Evolutionary conservation across 2,797 vertebrate species (phyloP).

Genomic region (Macropodus opercularis): DNA sequence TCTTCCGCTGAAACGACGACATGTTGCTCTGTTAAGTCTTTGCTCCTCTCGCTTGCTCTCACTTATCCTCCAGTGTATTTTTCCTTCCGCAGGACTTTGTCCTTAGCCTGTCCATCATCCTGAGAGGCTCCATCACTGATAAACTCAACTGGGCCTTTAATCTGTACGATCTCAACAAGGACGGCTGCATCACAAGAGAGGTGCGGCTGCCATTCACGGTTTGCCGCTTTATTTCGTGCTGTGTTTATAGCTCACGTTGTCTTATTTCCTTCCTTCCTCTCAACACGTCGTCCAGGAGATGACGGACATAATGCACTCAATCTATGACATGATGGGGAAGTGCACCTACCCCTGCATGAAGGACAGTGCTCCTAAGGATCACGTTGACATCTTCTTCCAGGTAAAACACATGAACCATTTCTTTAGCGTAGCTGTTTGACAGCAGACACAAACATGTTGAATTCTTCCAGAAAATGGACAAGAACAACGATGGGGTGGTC

Average conservation of each 20-base stretch:
- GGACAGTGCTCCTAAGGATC: conserved; percentile 89
- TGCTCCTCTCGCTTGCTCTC: background rate
- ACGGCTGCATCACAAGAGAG: conserved; percentile 99
- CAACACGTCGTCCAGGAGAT: conserved; percentile 86
- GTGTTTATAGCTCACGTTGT: background rate
- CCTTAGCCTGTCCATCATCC: conserved; percentile 91
- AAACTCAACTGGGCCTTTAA: conserved; percentile 98
- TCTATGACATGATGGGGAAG: conserved; percentile 99
- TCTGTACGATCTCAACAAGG: conserved; percentile 97
- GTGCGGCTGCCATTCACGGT: conserved; percentile 59
- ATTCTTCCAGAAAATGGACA: conserved; percentile 93
- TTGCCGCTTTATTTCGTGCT: background rate
- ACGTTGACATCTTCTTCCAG: conserved; percentile 97
- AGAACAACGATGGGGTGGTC: conserved; percentile 94
- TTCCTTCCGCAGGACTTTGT: conserved; percentile 88
- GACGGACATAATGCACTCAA: conserved; percentile 97
- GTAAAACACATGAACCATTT: conserved; percentile 68
- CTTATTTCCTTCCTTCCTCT: background rate
- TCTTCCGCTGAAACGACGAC: too few species aligned
- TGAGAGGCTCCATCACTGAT: conserved; percentile 92
- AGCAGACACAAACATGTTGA: background rate
- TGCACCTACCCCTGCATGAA: conserved; percentile 90
- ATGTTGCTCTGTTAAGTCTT: too few species aligned
- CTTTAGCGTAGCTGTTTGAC: background rate
- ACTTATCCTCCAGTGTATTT: background rate